A percentile compares a stretch with the other conserved stretches of the same genome.
These are phyloP conservation scores for Hermetia illucens DNA, from an alignment of 1,140 invertebrate species.

Conservation along the genomic window DNA sequence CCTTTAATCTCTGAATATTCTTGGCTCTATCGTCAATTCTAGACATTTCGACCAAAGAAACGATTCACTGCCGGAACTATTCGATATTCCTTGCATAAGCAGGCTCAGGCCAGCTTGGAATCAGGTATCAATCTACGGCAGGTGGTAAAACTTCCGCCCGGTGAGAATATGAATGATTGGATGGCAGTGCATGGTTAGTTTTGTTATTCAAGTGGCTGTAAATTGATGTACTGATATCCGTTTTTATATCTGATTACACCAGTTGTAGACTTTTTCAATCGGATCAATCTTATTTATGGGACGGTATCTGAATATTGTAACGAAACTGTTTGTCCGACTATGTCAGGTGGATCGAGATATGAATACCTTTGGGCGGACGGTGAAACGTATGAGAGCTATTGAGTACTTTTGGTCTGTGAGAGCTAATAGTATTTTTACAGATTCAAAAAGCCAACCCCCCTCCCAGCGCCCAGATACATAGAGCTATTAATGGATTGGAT, in stretches of 20 bases:
- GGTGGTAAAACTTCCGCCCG: constrained; percentile 71
- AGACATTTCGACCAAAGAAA: constrained; percentile 87
- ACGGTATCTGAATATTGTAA: constrained; percentile 82
- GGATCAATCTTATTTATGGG: constrained; percentile 88
- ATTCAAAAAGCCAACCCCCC: constrained; percentile 78
- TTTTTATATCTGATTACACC: constrained; percentile 9
- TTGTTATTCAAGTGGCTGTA: neutral
- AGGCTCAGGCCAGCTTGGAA: constrained; percentile 83
- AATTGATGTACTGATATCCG: constrained; percentile 1
- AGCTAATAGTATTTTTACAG: constrained; percentile 7
- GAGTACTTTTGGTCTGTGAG: neutral
- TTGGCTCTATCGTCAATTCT: constrained; percentile 9
- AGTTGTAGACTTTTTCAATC: constrained; percentile 95
- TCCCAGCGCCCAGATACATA: constrained; percentile 82
- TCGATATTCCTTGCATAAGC: constrained; percentile 83
- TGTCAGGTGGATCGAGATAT: constrained; percentile 78
- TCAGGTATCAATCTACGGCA: constrained; percentile 83
- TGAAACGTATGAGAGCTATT: constrained; percentile 34
- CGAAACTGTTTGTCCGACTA: constrained; percentile 73
- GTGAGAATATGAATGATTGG: constrained; percentile 88
- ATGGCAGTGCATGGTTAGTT: constrained; percentile 85
- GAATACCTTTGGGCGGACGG: constrained; percentile 93
- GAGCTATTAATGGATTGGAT: constrained; percentile 88
- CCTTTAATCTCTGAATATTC: constrained; percentile 4
- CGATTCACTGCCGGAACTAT: constrained; percentile 82